These are phyloP conservation scores for Caenorhabditis sp. DNA, from an alignment of 2,888 invertebrate genomes.

Conservation along the genomic window DNA sequence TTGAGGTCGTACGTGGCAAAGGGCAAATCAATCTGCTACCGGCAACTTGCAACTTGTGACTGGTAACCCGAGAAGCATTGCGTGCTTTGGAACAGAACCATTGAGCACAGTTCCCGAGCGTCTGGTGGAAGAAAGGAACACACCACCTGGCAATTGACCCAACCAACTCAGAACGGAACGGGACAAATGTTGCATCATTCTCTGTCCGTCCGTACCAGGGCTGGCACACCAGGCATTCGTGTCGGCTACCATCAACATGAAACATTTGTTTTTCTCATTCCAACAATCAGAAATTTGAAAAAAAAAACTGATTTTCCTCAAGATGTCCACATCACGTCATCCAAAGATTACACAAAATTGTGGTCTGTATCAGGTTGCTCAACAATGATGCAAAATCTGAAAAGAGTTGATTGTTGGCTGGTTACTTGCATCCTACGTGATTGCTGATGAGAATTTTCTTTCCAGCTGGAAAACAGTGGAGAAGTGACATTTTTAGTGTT, in stretches of 20 bases:
- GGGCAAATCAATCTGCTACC: too few species aligned
- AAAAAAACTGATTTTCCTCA: too few species aligned
- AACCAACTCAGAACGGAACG: too few species aligned
- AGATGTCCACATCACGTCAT: conserved; percentile 35
- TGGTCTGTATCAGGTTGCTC: conserved; percentile 29
- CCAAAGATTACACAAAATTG: conserved; percentile 24
- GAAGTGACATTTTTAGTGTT: conserved; percentile 1
- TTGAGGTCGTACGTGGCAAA: conserved; percentile 25
- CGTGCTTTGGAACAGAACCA: not conserved
- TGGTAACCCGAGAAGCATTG: conserved; percentile 22
- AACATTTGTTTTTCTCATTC: too few species aligned
- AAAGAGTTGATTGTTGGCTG: not conserved
- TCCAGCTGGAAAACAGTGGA: not conserved
- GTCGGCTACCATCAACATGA: not conserved
- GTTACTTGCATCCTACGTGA: conserved; percentile 2
- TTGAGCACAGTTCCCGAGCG: conserved; percentile 5
- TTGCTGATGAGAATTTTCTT: not conserved
- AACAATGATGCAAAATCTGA: conserved; percentile 38
- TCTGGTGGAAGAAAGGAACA: not conserved
- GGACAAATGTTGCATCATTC: conserved; percentile 31
- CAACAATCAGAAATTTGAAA: too few species aligned
- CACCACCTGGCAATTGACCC: too few species aligned
- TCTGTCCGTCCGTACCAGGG: conserved; percentile 4
- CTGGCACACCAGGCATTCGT: too few species aligned
- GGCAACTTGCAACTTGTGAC: not conserved